Percentiles rank a stretch among this genome's conserved stretches.
Evolutionary conservation across 2,888 invertebrate genomes (phyloP).

Genomic region (Bruchidius siliquastri): DNA sequence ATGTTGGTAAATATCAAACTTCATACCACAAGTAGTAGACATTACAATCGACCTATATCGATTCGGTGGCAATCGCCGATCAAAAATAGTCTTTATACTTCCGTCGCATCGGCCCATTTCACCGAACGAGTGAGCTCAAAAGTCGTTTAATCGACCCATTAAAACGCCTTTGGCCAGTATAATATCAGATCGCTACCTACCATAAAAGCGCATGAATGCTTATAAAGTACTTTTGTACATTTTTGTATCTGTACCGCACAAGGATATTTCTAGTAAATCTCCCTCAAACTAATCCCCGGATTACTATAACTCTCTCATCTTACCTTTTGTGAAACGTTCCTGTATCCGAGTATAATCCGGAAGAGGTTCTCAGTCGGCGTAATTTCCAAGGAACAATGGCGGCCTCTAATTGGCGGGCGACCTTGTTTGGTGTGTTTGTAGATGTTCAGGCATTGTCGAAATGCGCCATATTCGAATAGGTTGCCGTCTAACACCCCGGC

Average conservation of each 20-base stretch:
- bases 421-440: slow-evolving; percentile 27
- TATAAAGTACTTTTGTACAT: no score
- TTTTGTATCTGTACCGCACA: neutral
- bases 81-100: no score
- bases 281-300: neutral
- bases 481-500: slow-evolving; percentile 48
- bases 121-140: no score
- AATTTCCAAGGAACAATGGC: slow-evolving; percentile 39
- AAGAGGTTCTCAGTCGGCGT: slow-evolving; percentile 25
- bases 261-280: neutral
- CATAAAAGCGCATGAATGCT: no score
- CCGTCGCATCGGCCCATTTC: no score
- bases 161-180: no score
- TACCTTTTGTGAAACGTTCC: slow-evolving; percentile 33
- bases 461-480: slow-evolving; percentile 46
- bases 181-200: no score
- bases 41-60: no score
- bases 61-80: no score
- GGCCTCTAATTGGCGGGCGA: slow-evolving; percentile 38
- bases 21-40: no score
- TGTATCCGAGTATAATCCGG: slow-evolving; percentile 28
- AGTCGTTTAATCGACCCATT: no score
- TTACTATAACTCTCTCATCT: slow-evolving; percentile 1
- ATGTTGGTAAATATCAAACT: no score
- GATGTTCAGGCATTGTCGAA: slow-evolving; percentile 43